phyloP scores from a whole-genome alignment of 2,113 vertebrate genomes.

The Fulmarus glacialis region DNA sequence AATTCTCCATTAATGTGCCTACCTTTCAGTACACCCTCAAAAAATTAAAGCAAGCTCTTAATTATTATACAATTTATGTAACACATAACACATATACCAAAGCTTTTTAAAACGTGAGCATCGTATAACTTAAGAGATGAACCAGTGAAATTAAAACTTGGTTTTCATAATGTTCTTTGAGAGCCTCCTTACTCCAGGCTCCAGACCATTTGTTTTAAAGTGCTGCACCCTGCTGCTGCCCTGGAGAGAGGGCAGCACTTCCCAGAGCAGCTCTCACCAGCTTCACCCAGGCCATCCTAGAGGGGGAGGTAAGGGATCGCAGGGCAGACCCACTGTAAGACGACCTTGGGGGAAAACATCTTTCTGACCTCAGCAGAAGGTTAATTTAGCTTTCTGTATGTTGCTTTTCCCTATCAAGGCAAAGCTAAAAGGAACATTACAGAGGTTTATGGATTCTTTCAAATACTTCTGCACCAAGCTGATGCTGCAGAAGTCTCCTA shows the following conservation, averaged over 20 bases:
- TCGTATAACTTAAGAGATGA: not conserved
- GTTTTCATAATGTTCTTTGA: not conserved
- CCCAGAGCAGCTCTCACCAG: not conserved
- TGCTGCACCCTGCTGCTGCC: not conserved
- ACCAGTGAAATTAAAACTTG: not conserved
- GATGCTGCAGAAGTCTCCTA: not conserved
- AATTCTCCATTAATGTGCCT: not conserved
- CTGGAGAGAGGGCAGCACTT: not conserved
- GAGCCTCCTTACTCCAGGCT: not conserved
- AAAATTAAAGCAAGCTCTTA: not conserved
- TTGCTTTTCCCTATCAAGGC: not conserved
- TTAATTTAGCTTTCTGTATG: accelerated
- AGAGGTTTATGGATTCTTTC: not conserved
- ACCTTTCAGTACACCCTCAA: not conserved
- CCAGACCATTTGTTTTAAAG: not conserved
- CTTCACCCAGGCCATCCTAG: not conserved
- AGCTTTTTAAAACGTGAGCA: not conserved
- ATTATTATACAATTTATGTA: not conserved
- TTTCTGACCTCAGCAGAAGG: not conserved
- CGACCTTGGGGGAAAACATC: not conserved
- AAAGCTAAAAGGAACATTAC: not conserved
- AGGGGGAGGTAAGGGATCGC: not conserved
- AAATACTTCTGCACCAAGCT: not conserved
- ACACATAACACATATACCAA: not conserved
- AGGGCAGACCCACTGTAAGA: not conserved